Base-by-base conservation (phyloP, 2,797 vertebrate species). In the Epinephelus malabaricus region DNA sequence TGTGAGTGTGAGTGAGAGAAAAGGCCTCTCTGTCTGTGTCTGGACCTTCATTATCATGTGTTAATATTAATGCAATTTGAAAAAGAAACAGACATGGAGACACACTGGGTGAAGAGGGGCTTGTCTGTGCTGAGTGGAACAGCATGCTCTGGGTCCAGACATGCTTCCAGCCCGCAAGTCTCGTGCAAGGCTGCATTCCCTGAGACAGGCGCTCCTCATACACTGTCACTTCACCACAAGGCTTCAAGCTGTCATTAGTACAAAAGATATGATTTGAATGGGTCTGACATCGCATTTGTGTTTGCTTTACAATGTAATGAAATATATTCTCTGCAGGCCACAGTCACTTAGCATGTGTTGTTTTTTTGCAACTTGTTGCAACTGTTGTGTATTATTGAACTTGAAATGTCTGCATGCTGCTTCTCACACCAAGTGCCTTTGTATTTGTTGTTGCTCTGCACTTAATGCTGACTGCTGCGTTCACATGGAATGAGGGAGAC, bases 21-120 rank as follows among this genome's bases (percentile, higher is more conserved):
- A 92, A 86, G 85, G 94, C 94, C 85, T 84, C 93, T 92, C 92
- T 93, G 89, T 96, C 96, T 95, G 94, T 76, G 90, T 96, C 94
- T 70, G 84, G 91, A 78, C 93, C 96, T 96, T 96, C 95, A 95
- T 97, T 97, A 94, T 91, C 95, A 96, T 97, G 95, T 96, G 94
- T 94, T 95, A 95, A 95, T 95, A 94, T 95, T 96, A 95, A 93
- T 95, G 91, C 82, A 88, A 92, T 94, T 92, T 94, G 85, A 94
- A 93, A 92, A 93, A 93, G 86, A 93, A 94, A 92, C 93, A 93
- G 88, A 93, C 89, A 82, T 18, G 77, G 81, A 92, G 88, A 90
- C 91, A 90, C 89, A 81, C 74, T 67, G 85, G 81, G 90, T 88
- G 85, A 90, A 91, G 86, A 89, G 88, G 83, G 91, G 82, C 80